phyloP scores from a whole-genome alignment of 2,797 vertebrate genomes.

The Cyprinella venusta region DNA sequence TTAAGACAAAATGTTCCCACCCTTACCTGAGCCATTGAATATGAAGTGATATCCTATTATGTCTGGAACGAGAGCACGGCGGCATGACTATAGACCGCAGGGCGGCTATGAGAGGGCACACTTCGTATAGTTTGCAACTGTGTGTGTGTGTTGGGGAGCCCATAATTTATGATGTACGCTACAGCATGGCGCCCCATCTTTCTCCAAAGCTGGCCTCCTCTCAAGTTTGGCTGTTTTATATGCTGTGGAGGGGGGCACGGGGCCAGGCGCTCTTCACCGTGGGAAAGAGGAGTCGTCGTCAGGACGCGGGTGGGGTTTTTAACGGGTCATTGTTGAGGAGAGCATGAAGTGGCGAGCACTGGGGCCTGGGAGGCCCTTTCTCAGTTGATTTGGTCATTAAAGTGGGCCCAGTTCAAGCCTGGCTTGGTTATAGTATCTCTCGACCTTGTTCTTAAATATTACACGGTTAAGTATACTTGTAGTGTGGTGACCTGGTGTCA shows the following conservation, averaged over 20 bases:
- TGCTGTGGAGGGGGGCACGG: constrained; percentile 61
- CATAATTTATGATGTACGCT: constrained; percentile 73
- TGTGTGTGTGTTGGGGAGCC: constrained; percentile 21
- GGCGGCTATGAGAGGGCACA: constrained; percentile 62
- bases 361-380: constrained; percentile 33
- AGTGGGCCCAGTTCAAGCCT: constrained; percentile 13
- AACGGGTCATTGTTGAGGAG: constrained; percentile 63
- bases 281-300: constrained; percentile 69
- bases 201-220: constrained; percentile 67
- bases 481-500: not conserved
- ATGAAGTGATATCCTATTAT: constrained; percentile 65
- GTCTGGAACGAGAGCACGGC: constrained; percentile 63
- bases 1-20: constrained; percentile 67
- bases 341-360: constrained; percentile 40
- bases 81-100: constrained; percentile 67
- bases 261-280: constrained; percentile 65
- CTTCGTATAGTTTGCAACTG: constrained; percentile 61
- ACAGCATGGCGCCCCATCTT: constrained; percentile 66
- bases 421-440: constrained; percentile 38
- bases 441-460: constrained; percentile 12
- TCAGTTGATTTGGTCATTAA: constrained; percentile 49
- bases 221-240: constrained; percentile 61
- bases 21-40: constrained; percentile 69
- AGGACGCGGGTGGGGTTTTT: constrained; percentile 63
- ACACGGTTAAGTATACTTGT: not conserved